These are phyloP conservation scores for Camarhynchus parvulus DNA, from an alignment of 2,113 vertebrate species.

Conservation along the genomic window DNA sequence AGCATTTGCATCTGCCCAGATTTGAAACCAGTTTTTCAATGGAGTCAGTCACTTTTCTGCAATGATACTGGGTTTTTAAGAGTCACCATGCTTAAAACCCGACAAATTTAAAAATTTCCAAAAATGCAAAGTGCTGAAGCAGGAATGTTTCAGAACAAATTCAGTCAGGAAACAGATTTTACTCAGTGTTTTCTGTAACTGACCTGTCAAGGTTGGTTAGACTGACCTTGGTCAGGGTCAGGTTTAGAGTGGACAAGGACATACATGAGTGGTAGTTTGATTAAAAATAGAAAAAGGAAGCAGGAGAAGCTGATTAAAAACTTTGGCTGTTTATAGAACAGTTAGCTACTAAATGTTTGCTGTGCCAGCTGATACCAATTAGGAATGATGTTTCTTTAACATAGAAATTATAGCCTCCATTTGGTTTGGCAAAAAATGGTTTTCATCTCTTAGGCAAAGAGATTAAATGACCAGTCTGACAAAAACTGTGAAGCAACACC, in stretches of 20 bases:
- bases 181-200: background rate
- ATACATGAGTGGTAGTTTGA: background rate
- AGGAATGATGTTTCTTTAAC: background rate
- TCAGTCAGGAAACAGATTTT: background rate
- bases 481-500: background rate
- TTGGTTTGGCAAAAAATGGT: background rate
- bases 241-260: background rate
- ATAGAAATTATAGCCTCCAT: background rate
- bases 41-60: fast-evolving
- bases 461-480: background rate
- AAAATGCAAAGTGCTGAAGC: background rate
- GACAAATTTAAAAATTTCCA: background rate
- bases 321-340: background rate
- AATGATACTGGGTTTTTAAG: background rate
- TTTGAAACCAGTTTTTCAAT: background rate
- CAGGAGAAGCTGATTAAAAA: background rate
- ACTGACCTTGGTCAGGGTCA: background rate
- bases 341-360: background rate
- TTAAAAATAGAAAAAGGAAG: background rate
- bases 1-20: background rate
- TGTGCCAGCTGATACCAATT: background rate
- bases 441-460: background rate
- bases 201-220: background rate
- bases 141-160: background rate
- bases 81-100: background rate